Evolutionary conservation across 2,797 vertebrate genomes (phyloP), one percentile per base, ranked within the genome.

Genomic region (Takifugu ocellatus): DNA sequence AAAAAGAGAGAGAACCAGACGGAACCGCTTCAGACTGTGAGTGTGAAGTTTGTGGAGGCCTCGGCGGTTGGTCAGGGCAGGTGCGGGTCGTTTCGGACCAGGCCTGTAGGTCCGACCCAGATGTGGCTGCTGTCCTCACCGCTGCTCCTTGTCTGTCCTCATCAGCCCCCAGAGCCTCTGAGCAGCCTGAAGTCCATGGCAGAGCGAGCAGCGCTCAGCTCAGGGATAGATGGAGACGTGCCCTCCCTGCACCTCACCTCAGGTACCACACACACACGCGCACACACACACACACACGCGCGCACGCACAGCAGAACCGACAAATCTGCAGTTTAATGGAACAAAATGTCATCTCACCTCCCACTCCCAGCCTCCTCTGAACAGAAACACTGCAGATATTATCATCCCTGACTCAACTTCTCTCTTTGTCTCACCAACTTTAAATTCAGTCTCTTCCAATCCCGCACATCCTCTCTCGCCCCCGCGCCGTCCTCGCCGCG

Each of bases 111-210:
- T 14, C 9, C 11, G 12, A 39, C 3, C 36, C 1, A 21, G 21
- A 21, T 21, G 21, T 21, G 21, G 21, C 21, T 21, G 21, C 2
- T 39, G 12, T 39, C 14, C 36, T 12, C 36, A 39, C 27, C 27
- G 8, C 42, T 12, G 63, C 53, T 74, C 56, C 44, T 46, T 69
- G 64, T 84, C 50, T 72, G 58, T 71, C 66, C 52, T 21, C 69
- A 29, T 63, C 81, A 94, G 92, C 84, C 92, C 51, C 92, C 91
- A 2, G 94, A 96, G 84, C 77, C 91, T 55, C 91, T 92, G 61
- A 94, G 93, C 87, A 93, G 93, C 54, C 82, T 95, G 56, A 96
- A 96, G 84, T 94, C 92, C 52, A 95, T 96, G 93, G 93, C 94
- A 1, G 94, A 96, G 80, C 89, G 93, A 76, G 93, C 92, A 26